Conservation (phyloP, 64 coral and sea anemone genomes). For the Orbicella faveolata region DNA sequence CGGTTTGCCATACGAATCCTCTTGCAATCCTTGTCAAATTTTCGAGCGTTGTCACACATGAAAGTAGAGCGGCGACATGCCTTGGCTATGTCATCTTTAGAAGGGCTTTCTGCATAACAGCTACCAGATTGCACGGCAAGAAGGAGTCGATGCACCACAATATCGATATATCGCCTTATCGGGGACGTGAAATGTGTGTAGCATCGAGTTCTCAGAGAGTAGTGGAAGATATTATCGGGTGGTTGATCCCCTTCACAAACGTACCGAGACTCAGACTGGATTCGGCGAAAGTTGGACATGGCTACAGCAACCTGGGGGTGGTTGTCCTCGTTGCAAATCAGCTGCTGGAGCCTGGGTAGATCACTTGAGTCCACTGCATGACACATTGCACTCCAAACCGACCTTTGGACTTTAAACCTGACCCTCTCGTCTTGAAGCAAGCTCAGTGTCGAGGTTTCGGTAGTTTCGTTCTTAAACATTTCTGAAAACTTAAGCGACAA, state of each 20-base stretch:
- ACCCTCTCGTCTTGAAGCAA: background rate
- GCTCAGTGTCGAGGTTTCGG: background rate
- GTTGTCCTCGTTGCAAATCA: slow-evolving; percentile 63
- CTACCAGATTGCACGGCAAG: slow-evolving; percentile 1
- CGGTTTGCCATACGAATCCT: slow-evolving; percentile 58
- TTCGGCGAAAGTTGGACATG: slow-evolving; percentile 33
- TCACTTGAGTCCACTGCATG: slow-evolving; percentile 31
- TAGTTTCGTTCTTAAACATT: background rate
- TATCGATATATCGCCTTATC: slow-evolving; percentile 86
- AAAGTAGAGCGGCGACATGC: slow-evolving; percentile 75
- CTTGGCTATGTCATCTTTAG: slow-evolving; percentile 49
- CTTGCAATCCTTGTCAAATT: slow-evolving; percentile 79
- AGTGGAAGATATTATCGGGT: slow-evolving; percentile 41
- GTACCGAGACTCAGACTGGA: slow-evolving; percentile 59
- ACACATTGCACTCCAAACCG: slow-evolving; percentile 33
- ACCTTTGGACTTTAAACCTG: slow-evolving; percentile 16
- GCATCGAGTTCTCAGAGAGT: slow-evolving; percentile 55
- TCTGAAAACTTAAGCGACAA: slow-evolving; percentile 44
- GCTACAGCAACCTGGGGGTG: slow-evolving; percentile 77
- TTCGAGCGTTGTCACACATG: slow-evolving; percentile 50
- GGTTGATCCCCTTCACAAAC: slow-evolving; percentile 45
- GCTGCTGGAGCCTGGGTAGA: slow-evolving; percentile 2
- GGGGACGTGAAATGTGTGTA: slow-evolving; percentile 91
- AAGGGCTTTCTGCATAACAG: background rate
- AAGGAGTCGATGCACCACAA: slow-evolving; percentile 72